Percentiles rank a stretch among this genome's conserved stretches.
Conservation (phyloP, 2,888 invertebrate species). For the Aphodius granarius region DNA sequence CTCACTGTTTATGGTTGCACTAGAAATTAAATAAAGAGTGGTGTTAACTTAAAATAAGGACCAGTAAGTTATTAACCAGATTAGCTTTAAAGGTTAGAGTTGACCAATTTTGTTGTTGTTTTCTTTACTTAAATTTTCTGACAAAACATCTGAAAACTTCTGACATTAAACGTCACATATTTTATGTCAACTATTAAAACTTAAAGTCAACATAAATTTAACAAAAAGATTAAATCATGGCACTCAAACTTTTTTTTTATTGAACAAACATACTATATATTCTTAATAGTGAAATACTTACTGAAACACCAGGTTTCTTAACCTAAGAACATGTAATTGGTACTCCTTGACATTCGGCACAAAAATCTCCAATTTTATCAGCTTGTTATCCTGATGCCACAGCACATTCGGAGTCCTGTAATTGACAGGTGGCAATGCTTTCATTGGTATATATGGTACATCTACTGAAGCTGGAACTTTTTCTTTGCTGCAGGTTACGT, state of each 20-base stretch:
- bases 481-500: background rate
- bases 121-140: too few relatives aligned
- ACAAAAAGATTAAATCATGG: too few relatives aligned
- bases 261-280: too few relatives aligned
- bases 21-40: constrained; percentile 34
- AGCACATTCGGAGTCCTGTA: constrained; percentile 45
- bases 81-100: too few relatives aligned
- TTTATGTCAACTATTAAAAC: background rate
- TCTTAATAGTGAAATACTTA: too few relatives aligned
- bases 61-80: too few relatives aligned
- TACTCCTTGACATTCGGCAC: constrained; percentile 40
- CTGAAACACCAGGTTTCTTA: constrained; percentile 23
- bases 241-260: too few relatives aligned
- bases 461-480: background rate
- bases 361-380: constrained; percentile 41
- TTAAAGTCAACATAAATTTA: background rate
- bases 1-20: constrained; percentile 35
- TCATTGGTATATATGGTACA: constrained; percentile 5
- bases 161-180: too few relatives aligned
- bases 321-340: constrained; percentile 37
- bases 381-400: constrained; percentile 45
- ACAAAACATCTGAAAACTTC: too few relatives aligned
- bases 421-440: constrained; percentile 31
- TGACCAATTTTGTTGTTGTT: too few relatives aligned
- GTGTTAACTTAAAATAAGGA: background rate